These are phyloP conservation scores for Linyphia triangularis DNA, from an alignment of 2,888 invertebrate genomes.

Conservation along the genomic window DNA sequence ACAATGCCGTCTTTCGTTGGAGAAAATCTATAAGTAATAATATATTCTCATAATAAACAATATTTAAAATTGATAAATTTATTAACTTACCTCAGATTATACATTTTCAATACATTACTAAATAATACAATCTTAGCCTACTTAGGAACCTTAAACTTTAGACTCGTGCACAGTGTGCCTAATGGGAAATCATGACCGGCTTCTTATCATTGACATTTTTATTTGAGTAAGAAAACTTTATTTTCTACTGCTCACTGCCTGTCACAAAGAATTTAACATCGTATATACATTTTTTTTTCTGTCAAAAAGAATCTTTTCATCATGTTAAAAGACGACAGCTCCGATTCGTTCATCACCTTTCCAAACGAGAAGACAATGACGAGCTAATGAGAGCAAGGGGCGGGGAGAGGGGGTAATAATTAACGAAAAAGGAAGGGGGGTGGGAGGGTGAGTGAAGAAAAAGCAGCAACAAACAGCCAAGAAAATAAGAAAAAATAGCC, in stretches of 20 bases:
- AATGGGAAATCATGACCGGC: too few species aligned
- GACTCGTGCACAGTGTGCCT: too few species aligned
- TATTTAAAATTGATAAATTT: too few species aligned
- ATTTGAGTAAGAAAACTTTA: neutral
- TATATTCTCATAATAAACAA: too few species aligned
- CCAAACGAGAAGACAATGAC: slow-evolving; percentile 13
- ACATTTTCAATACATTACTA: too few species aligned
- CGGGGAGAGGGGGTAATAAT: slow-evolving; percentile 55
- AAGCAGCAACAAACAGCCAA: slow-evolving; percentile 12
- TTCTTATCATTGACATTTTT: too few species aligned
- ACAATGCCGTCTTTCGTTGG: too few species aligned
- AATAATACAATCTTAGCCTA: neutral
- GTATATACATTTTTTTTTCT: neutral
- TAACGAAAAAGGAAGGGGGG: slow-evolving; percentile 41
- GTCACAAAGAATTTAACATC: neutral
- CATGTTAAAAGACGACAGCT: slow-evolving; percentile 1
- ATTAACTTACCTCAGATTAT: too few species aligned
- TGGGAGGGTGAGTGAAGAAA: too few species aligned
- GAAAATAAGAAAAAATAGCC: slow-evolving; percentile 4
- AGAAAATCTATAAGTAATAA: too few species aligned
- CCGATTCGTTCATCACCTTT: slow-evolving; percentile 1
- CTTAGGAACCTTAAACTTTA: too few species aligned
- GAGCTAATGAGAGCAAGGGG: slow-evolving; percentile 60
- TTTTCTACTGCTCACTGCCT: too few species aligned
- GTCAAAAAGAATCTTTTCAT: neutral